A percentile compares a stretch with the other conserved stretches of the same genome.
Conservation (phyloP, 2,888 invertebrate species). For the Leucophenga montana region DNA sequence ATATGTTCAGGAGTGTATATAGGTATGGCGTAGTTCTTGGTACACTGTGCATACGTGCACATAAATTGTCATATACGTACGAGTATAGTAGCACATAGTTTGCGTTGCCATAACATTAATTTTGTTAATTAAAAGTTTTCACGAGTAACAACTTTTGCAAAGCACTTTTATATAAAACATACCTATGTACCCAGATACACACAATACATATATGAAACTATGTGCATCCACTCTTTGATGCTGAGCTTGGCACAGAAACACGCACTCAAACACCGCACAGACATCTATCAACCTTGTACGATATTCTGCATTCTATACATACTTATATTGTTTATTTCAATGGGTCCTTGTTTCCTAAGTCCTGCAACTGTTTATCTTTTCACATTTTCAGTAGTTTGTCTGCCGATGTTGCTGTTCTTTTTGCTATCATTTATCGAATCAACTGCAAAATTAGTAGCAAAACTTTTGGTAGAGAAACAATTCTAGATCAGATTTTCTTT, state of each 20-base stretch:
- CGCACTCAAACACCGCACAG: neutral
- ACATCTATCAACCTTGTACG: neutral
- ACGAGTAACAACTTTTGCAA: conserved; percentile 58
- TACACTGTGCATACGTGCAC: neutral
- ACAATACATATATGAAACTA: too few relatives aligned
- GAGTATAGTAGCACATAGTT: neutral
- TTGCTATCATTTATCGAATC: neutral
- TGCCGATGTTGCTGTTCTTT: neutral
- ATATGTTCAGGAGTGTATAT: conserved; percentile 22
- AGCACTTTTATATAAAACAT: conserved; percentile 25
- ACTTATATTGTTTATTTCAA: neutral
- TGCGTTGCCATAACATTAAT: conserved; percentile 62
- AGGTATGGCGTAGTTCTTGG: neutral
- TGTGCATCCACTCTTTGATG: too few relatives aligned
- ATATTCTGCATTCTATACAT: too few relatives aligned
- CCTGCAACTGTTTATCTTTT: neutral
- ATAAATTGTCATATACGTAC: too few relatives aligned
- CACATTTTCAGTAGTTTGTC: neutral
- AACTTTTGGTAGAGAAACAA: too few relatives aligned
- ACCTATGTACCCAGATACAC: too few relatives aligned
- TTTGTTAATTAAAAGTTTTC: conserved; percentile 65
- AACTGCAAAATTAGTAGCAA: too few relatives aligned
- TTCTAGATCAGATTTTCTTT: too few relatives aligned
- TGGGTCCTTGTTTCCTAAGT: neutral
- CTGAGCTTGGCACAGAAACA: neutral